phyloP scores from a whole-genome alignment of 2,797 vertebrate species.

The Rhinophrynus dorsalis region DNA sequence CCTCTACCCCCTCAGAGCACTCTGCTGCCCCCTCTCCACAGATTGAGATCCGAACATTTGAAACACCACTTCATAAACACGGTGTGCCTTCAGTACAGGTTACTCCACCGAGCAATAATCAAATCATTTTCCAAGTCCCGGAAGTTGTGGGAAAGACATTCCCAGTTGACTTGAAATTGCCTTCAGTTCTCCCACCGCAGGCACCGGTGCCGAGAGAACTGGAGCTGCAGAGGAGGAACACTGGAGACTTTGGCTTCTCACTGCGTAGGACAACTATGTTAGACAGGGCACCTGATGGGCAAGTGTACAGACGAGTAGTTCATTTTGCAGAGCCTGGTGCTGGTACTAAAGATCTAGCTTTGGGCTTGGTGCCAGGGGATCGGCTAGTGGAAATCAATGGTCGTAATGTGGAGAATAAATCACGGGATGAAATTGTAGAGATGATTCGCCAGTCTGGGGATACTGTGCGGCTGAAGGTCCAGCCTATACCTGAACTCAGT shows the following conservation, averaged over 20 bases:
- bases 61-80: constrained; percentile 73
- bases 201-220: constrained; percentile 78
- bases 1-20: constrained; percentile 90
- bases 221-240: constrained; percentile 89
- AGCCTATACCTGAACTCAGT: constrained; percentile 92
- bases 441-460: constrained; percentile 97
- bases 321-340: constrained; percentile 95
- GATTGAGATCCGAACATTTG: constrained; percentile 83
- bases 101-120: constrained; percentile 14
- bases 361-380: constrained; percentile 92
- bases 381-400: constrained; percentile 93
- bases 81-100: constrained; percentile 55
- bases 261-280: constrained; percentile 92
- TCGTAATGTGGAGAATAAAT: constrained; percentile 90
- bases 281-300: constrained; percentile 83
- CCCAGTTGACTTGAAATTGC: constrained; percentile 78
- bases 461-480: constrained; percentile 90
- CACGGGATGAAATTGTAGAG: constrained; percentile 94
- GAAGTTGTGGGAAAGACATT: constrained; percentile 84
- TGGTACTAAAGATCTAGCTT: constrained; percentile 88
- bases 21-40: constrained; percentile 88
- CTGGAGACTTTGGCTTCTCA: constrained; percentile 95
- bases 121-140: constrained; percentile 68
- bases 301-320: constrained; percentile 85
- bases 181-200: constrained; percentile 75